Evolutionary conservation across 2,888 invertebrate species (phyloP), one percentile per base, ranked within the genome.

Genomic region (Euclidia mi): DNA sequence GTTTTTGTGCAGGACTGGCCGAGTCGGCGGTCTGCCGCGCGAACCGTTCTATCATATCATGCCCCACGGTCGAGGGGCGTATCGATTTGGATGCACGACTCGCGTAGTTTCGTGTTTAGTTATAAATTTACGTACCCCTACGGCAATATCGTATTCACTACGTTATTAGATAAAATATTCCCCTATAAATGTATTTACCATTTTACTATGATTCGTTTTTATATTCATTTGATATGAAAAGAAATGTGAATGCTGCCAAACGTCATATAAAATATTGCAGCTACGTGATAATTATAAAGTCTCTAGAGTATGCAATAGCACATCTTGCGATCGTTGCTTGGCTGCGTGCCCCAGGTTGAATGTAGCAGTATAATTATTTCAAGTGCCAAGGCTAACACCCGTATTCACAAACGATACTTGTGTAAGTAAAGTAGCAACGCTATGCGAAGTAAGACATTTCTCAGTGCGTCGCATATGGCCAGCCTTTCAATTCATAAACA

Each of bases 341-440:
- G 78, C 79, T 45, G 9, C 15, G 34, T 71, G 79, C 79, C 77
- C 50, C 53, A 47, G 43, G 56, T 41, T 56, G 57, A 59, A 65
- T 65, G 55, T 56, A 65, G 62, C 61, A 50, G 59, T 51, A 58
- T 52, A 51, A 61, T 69, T 73, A 70, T 66, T 63, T 58, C 73
- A 68, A 73, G 70, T 73, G 75, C 75, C 81, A 82, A 82, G 81
- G 82, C 62, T 70, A 68, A n/a, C n/a, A n/a, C n/a, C n/a, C n/a
- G n/a, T n/a, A n/a, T n/a, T n/a, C n/a, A n/a, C n/a, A n/a, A n/a
- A n/a, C n/a, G n/a, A n/a, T n/a, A n/a, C n/a, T n/a, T n/a, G n/a
- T n/a, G n/a, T n/a, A n/a, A n/a, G n/a, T n/a, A n/a, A n/a, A n/a
- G n/a, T n/a, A n/a, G n/a, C n/a, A n/a, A n/a, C n/a, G n/a, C n/a